Conservation (phyloP, 2,113 vertebrate genomes). For the Anoplopoma fimbria region DNA sequence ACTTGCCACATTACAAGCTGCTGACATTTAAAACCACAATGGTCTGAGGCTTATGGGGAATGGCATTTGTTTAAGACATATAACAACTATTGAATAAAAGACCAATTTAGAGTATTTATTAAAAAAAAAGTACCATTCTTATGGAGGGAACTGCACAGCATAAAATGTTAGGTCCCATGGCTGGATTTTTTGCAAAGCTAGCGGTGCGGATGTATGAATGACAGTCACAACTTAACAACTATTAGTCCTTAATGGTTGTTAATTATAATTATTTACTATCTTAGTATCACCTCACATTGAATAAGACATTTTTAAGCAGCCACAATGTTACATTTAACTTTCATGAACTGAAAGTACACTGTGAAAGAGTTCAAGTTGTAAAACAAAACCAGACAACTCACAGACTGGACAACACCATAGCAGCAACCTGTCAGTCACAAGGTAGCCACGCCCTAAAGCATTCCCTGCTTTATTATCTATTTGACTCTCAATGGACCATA, state of each 20-base stretch:
- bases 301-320: neutral
- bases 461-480: too few relatives aligned
- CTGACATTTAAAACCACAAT: neutral
- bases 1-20: neutral
- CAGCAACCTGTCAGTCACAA: neutral
- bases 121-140: neutral
- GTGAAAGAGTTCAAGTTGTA: neutral
- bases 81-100: neutral
- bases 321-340: neutral
- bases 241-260: neutral
- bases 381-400: neutral
- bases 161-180: neutral
- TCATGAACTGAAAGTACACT: neutral
- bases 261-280: neutral
- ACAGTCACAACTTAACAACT: neutral
- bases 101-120: neutral
- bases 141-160: neutral
- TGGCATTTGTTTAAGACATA: neutral
- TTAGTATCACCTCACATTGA: neutral
- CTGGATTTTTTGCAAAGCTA: neutral
- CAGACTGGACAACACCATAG: too few relatives aligned
- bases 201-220: neutral
- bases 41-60: neutral
- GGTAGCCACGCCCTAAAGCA: neutral
- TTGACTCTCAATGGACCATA: too few relatives aligned